phyloP scores from a whole-genome alignment of 2,888 invertebrate species.

The Trissonchulus latispiculum region DNA sequence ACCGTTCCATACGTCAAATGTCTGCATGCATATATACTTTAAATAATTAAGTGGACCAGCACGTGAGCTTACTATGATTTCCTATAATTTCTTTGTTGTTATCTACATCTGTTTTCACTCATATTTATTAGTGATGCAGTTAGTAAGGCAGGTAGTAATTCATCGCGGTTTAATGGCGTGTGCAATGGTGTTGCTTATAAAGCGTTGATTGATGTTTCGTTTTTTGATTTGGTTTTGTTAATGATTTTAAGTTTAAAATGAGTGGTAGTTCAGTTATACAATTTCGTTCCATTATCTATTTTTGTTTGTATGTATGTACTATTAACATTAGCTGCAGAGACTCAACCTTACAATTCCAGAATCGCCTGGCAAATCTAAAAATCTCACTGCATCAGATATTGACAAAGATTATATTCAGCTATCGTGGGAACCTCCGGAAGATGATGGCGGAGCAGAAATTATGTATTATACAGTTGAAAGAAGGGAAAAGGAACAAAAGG shows the following conservation, averaged over 20 bases:
- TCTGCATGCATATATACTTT: too few relatives aligned
- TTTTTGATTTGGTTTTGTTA: neutral
- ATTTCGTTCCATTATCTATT: neutral
- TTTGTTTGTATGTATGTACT: neutral
- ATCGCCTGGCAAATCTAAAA: slow-evolving; percentile 48
- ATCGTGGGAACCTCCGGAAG: slow-evolving; percentile 36
- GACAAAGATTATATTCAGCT: slow-evolving; percentile 38
- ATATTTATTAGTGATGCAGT: too few relatives aligned
- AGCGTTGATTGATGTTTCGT: too few relatives aligned
- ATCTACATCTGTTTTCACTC: too few relatives aligned
- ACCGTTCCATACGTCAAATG: too few relatives aligned
- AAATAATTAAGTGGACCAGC: too few relatives aligned
- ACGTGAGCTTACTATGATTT: too few relatives aligned
- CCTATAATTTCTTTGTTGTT: too few relatives aligned
- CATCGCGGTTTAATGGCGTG: too few relatives aligned
- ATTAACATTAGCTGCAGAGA: neutral
- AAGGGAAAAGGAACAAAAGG: slow-evolving; percentile 44
- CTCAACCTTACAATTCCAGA: slow-evolving; percentile 31
- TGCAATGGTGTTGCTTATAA: too few relatives aligned
- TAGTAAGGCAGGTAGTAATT: too few relatives aligned
- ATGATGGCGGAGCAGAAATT: slow-evolving; percentile 40
- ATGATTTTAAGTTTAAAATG: neutral
- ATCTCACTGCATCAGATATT: slow-evolving; percentile 41
- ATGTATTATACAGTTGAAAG: slow-evolving; percentile 41
- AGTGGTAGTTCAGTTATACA: neutral